Conservation (phyloP, 2,113 vertebrate genomes). For the Kryptolebias marmoratus region DNA sequence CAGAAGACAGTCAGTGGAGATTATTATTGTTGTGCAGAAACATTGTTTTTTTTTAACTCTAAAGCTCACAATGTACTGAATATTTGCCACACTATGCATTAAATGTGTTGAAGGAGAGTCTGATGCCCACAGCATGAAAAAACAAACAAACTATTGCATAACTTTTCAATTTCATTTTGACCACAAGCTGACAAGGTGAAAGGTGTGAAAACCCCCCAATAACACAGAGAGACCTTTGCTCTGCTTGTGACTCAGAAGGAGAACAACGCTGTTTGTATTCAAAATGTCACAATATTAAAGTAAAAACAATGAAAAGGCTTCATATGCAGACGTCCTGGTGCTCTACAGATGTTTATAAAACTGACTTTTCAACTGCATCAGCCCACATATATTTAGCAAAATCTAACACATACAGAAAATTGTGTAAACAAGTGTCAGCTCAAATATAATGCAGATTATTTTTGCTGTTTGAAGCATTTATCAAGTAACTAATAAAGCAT, state of each 20-base stretch:
- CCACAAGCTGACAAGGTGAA: too few relatives aligned
- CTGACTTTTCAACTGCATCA: constrained; percentile 1
- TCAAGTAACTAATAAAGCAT: too few relatives aligned
- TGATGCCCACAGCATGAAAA: constrained; percentile 21
- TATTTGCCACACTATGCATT: too few relatives aligned
- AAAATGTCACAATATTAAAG: constrained; percentile 22
- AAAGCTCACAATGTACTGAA: too few relatives aligned
- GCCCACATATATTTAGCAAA: background rate
- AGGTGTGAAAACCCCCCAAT: too few relatives aligned
- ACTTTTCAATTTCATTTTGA: too few relatives aligned
- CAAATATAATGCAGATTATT: background rate
- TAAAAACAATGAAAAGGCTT: background rate
- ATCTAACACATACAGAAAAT: background rate
- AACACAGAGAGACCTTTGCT: background rate
- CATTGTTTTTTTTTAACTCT: too few relatives aligned
- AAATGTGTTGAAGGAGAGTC: background rate
- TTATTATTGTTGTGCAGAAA: too few relatives aligned
- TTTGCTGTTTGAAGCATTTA: background rate
- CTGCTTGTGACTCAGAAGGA: constrained; percentile 26
- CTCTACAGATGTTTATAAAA: constrained; percentile 4
- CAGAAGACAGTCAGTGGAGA: too few relatives aligned
- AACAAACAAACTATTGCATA: too few relatives aligned
- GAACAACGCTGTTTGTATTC: constrained; percentile 4
- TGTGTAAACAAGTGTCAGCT: background rate
- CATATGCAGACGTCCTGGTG: background rate